phyloP scores from a whole-genome alignment of 2,888 invertebrate species.

The Oxyteleia sp. region DNA sequence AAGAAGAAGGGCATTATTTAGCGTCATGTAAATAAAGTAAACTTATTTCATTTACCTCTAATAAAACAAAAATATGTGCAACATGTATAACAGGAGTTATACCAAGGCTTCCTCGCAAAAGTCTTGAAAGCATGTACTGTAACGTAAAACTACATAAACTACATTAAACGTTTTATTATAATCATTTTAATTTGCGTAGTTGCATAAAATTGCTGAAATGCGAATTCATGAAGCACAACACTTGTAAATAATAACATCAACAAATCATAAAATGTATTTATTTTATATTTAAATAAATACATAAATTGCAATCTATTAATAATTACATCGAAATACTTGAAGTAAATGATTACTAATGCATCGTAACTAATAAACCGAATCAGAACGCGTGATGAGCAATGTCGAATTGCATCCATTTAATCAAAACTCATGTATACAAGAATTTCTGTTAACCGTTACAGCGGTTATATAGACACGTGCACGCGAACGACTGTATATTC shows the following conservation, averaged over 20 bases:
- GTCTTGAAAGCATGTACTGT: neutral
- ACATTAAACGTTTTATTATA: too few species aligned
- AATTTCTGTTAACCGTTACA: conserved; percentile 53
- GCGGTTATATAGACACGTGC: conserved; percentile 43
- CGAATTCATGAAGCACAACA: too few species aligned
- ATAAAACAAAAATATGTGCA: neutral
- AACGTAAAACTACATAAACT: neutral
- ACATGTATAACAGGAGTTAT: neutral
- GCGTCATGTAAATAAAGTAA: conserved; percentile 92
- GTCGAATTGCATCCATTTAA: conserved; percentile 49
- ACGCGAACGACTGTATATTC: conserved; percentile 54
- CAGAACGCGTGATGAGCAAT: conserved; percentile 12
- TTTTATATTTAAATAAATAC: too few species aligned
- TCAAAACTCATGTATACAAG: conserved; percentile 54
- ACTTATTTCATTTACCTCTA: neutral
- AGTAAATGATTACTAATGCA: too few species aligned
- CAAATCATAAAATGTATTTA: too few species aligned
- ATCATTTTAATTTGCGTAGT: too few species aligned
- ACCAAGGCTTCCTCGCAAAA: neutral
- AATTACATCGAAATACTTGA: too few species aligned
- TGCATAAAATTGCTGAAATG: too few species aligned
- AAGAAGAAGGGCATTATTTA: conserved; percentile 96
- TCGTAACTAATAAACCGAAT: conserved; percentile 11
- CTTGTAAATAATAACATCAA: too few species aligned
- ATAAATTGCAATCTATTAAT: too few species aligned